These are phyloP conservation scores for Tympanoctomys barrerae DNA, from an alignment of 2,797 vertebrate species.

Conservation along the genomic window DNA sequence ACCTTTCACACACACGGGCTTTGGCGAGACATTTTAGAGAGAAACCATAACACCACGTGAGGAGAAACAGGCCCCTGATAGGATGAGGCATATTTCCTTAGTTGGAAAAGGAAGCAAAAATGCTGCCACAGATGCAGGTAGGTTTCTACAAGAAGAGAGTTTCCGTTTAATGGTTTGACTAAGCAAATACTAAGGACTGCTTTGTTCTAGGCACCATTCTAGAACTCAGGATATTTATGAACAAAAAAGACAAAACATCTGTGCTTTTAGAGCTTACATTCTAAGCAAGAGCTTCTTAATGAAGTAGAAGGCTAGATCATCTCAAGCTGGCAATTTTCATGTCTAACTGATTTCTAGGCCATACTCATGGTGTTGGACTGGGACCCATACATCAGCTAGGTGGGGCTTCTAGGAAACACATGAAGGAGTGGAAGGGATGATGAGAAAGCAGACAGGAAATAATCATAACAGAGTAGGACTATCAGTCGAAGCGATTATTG, in stretches of 20 bases:
- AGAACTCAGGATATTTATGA: background rate
- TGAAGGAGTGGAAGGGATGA: background rate
- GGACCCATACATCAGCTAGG: background rate
- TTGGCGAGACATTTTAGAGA: background rate
- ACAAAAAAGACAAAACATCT: background rate
- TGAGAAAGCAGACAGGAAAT: background rate
- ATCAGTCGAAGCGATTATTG: background rate
- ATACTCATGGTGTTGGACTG: background rate
- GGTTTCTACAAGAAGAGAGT: background rate
- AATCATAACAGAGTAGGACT: background rate
- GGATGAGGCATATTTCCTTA: background rate
- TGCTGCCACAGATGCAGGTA: background rate
- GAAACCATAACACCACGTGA: background rate
- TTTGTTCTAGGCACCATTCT: background rate
- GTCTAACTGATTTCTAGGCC: background rate
- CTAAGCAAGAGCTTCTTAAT: background rate
- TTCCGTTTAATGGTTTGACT: background rate
- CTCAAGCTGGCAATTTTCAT: background rate
- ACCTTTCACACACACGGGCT: background rate
- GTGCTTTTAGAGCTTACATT: background rate
- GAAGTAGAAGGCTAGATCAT: background rate
- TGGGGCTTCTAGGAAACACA: background rate
- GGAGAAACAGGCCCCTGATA: background rate
- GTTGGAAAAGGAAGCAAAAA: background rate
- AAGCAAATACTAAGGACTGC: background rate